phyloP scores from a whole-genome alignment of 2,113 vertebrate genomes.

The Xenopus laevis region DNA sequence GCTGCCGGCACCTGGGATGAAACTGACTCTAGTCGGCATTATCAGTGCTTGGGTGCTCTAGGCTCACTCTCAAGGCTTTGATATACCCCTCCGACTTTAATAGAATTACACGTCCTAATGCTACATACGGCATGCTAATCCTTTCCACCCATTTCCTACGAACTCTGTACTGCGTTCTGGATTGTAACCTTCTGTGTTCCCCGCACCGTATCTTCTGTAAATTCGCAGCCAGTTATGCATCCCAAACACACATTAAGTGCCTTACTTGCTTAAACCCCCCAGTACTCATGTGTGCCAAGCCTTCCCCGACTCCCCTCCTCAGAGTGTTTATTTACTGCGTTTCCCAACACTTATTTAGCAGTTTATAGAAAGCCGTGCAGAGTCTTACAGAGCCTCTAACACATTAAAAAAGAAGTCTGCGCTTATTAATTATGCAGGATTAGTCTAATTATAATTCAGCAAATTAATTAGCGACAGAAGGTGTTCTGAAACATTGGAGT shows the following conservation, averaged over 20 bases:
- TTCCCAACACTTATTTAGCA: constrained; percentile 84
- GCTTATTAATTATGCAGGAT: constrained; percentile 99
- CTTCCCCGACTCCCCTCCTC: constrained; percentile 13
- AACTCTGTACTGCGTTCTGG: constrained; percentile 10
- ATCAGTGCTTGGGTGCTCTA: constrained; percentile 63
- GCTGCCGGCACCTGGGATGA: constrained; percentile 70
- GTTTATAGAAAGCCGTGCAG: constrained; percentile 82
- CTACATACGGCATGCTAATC: constrained; percentile 58
- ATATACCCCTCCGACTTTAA: constrained; percentile 54
- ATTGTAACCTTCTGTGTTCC: constrained; percentile 20
- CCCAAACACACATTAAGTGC: constrained; percentile 25
- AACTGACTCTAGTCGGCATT: constrained; percentile 74
- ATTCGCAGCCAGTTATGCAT: constrained; percentile 30
- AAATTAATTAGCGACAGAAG: constrained; percentile 99
- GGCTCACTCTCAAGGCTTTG: constrained; percentile 56
- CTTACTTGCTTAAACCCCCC: constrained; percentile 8
- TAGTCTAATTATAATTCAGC: constrained; percentile 99
- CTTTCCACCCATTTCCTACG: constrained; percentile 46
- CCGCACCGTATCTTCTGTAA: constrained; percentile 22
- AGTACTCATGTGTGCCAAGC: not conserved
- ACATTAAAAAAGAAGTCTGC: constrained; percentile 76
- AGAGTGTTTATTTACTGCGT: constrained; percentile 48
- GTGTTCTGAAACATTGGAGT: constrained; percentile 98
- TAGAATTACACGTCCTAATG: constrained; percentile 57
- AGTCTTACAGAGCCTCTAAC: constrained; percentile 82